A percentile compares a stretch with the other conserved stretches of the same genome.
These are phyloP conservation scores for Xenopus tropicalis DNA, from an alignment of 2,113 vertebrate genomes.

Conservation along the genomic window DNA sequence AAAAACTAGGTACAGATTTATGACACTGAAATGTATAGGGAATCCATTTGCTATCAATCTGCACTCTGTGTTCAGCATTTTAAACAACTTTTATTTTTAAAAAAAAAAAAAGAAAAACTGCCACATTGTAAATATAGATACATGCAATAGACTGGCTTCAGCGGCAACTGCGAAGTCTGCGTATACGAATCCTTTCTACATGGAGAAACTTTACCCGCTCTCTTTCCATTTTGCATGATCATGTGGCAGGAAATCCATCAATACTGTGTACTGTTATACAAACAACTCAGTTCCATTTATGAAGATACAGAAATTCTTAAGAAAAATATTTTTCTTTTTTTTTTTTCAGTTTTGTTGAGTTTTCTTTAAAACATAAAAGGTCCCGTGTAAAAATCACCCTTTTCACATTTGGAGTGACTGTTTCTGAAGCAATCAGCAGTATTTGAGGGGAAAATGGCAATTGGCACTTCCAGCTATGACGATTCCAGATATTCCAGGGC, in stretches of 20 bases:
- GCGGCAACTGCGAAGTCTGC: slow-evolving; percentile 62
- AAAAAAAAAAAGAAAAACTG: slow-evolving; percentile 55
- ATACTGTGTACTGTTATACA: slow-evolving; percentile 70
- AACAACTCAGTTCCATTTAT: slow-evolving; percentile 68
- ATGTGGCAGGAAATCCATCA: slow-evolving; percentile 66
- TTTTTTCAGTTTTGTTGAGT: not conserved
- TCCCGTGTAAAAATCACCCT: slow-evolving; percentile 65
- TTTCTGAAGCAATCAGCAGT: slow-evolving; percentile 57
- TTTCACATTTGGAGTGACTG: slow-evolving; percentile 62
- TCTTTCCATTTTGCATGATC: slow-evolving; percentile 60
- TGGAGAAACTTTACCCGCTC: slow-evolving; percentile 52
- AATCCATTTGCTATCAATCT: slow-evolving; percentile 63
- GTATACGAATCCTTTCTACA: slow-evolving; percentile 53
- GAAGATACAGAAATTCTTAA: slow-evolving; percentile 74
- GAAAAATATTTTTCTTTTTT: slow-evolving; percentile 76
- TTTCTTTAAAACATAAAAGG: slow-evolving; percentile 71
- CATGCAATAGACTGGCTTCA: slow-evolving; percentile 73
- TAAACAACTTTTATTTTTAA: slow-evolving; percentile 54
- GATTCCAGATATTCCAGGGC: slow-evolving; percentile 93
- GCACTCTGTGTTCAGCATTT: slow-evolving; percentile 62
- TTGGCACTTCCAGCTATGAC: slow-evolving; percentile 67
- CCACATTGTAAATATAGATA: slow-evolving; percentile 62
- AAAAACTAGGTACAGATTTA: slow-evolving; percentile 75
- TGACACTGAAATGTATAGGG: slow-evolving; percentile 67
- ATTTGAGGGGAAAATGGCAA: slow-evolving; percentile 30